Percentiles rank a stretch among this genome's conserved stretches.
phyloP scores from a whole-genome alignment of 1,140 invertebrate species.

The Myzus persicae region DNA sequence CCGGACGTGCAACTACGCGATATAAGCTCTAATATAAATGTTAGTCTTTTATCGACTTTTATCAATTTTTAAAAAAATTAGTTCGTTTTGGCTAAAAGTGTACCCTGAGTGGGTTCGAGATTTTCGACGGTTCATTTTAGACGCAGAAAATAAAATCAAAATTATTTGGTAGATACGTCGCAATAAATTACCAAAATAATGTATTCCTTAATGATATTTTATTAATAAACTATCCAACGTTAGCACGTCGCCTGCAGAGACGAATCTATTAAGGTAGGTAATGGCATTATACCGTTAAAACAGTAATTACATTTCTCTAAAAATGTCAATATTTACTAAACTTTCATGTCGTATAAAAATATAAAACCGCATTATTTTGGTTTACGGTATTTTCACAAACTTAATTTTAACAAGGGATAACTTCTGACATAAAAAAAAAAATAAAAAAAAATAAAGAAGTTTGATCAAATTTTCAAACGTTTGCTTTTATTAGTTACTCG shows the following conservation, averaged over 20 bases:
- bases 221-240: background rate
- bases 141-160: background rate
- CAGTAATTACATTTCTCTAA: background rate
- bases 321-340: background rate
- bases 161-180: background rate
- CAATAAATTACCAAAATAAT: background rate
- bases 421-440: background rate
- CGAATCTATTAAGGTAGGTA: background rate
- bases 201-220: background rate
- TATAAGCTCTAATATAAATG: background rate
- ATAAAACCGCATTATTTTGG: background rate
- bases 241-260: background rate
- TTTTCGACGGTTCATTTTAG: background rate
- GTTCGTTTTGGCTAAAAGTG: background rate
- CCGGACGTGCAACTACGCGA: background rate
- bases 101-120: background rate
- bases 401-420: background rate
- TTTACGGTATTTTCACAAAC: background rate
- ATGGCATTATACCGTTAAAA: background rate
- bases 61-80: background rate
- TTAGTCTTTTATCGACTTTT: background rate
- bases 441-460: background rate
- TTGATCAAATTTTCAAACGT: background rate
- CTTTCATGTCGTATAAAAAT: background rate
- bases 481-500: background rate